phyloP scores from a whole-genome alignment of 2,888 invertebrate genomes.

The Tenthredo amoena region DNA sequence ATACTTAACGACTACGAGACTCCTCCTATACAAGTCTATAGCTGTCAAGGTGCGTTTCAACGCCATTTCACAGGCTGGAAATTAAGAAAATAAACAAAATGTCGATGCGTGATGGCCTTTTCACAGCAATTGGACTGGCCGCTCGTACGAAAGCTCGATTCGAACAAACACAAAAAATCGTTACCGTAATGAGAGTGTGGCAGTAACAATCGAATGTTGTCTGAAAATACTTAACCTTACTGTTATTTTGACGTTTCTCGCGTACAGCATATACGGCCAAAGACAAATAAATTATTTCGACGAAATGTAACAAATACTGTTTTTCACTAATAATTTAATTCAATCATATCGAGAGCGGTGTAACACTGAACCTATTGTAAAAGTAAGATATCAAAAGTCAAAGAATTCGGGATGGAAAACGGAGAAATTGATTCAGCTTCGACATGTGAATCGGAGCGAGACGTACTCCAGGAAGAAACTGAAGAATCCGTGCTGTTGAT shows the following conservation, averaged over 20 bases:
- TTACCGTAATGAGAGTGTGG: neutral
- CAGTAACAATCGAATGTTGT: neutral
- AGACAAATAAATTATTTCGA: neutral
- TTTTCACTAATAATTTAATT: neutral
- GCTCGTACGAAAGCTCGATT: neutral
- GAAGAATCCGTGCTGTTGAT: neutral
- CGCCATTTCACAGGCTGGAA: conserved; percentile 13
- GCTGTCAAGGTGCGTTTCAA: conserved; percentile 46
- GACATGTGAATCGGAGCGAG: neutral
- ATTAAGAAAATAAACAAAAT: conserved; percentile 25
- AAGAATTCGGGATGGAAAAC: neutral
- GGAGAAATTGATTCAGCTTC: neutral
- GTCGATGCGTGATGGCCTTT: neutral
- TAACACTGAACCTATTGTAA: neutral
- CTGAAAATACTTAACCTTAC: neutral
- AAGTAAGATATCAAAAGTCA: neutral
- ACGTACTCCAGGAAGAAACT: neutral
- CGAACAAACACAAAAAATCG: neutral
- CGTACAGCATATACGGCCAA: neutral
- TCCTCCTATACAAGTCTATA: conserved; percentile 39
- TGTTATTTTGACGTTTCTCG: conserved; percentile 11
- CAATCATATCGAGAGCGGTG: neutral
- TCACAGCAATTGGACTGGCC: neutral
- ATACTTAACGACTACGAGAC: conserved; percentile 68
- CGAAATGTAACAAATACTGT: neutral